Base-by-base conservation (phyloP, 2,888 invertebrate genomes). In the Erebia epiphron region DNA sequence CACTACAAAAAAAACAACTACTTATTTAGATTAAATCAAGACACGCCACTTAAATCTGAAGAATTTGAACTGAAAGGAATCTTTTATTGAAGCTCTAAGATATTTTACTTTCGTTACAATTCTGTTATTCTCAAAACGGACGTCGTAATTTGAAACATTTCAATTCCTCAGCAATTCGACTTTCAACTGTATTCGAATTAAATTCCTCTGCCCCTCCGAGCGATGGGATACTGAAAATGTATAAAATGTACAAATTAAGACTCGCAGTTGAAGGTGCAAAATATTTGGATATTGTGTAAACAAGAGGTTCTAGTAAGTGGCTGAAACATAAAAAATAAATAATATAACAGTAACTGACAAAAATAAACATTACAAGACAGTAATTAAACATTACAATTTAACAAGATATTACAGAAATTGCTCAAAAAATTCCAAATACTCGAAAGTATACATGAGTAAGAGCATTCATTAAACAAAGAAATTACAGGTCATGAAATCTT, bases 101-200 rank as follows among this genome's bases (percentile, higher is more conserved):
- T 26, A 58, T 58, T 54, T 67, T 61, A 64, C 64, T 70, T 73
- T 71, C 66, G 66, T 66, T 69, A 70, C 62, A 66, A 63, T 67
- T 69, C 69, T 72, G 72, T 72, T 72, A 70, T 73, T 70, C 68
- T 63, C 63, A 70, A 72, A 72, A 70, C 54, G 68, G 73, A n/a
- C 65, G 68, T 56, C 60, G 77, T 76, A 74, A 78, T 77, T 77
- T 72, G 75, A 75, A 78, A 77, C 75, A 77, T 77, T 75, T 76
- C 75, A 75, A 76, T 68, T 75, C 73, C 63, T 74, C 72, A 72
- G 75, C 77, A 75, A 76, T 78, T 71, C 69, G 60, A 70, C 73
- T 73, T 75, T 71, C 73, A 74, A 75, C 73, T 75, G 75, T 73
- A 76, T 75, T 72, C 72, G 76, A 77, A 78, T 78, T 76, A 78